Base-by-base conservation (phyloP, 2,113 vertebrate genomes). In the Tursiops truncatus region DNA sequence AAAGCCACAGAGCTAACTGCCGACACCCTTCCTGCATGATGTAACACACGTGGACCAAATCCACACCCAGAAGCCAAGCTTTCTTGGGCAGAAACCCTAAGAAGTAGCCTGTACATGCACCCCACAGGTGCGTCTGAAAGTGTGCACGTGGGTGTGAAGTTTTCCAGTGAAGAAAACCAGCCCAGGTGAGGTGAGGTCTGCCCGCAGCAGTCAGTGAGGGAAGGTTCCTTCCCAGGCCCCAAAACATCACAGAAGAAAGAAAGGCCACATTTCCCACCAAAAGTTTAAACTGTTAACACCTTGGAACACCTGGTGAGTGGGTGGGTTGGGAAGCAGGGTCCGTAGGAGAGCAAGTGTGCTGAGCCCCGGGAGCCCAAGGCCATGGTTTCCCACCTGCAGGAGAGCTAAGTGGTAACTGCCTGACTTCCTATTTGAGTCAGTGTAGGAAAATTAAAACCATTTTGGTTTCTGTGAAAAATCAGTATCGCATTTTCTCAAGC, bases 1-100 rank as follows among this genome's bases (percentile, higher is more conserved):
- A 36, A n/a, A 87, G 28, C 33, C 53, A 38, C 8, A 7, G 33
- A 23, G 9, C 47, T 33, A 25, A 33, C 18, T 44, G 53, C 21
- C 0, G 0, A 25, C n/a, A 21, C 21, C 60, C 62, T 17, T 68
- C 85, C 58, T 8, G 18, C 0, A 1, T 0, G 10, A 41, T 1
- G 8, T 17, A 18, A 36, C 14, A 36, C 18, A 31, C 0, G 0
- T 4, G 3, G 8, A 44, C 56, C 50, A 17, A 65, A 47, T 20
- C 9, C 38, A 26, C 8, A 5, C 15, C 41, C 18, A 9, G 4
- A 18, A 58, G 38, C 25, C 36, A 71, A 1, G 31, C 25, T 21
- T 33, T 41, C 17, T 21, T 3, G 3, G 60, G 14, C 36, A 28
- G 6, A 31, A 53, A n/a, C 6, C 5, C 12, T 18, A 1, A 36